Evolutionary conservation across 2,113 vertebrate species (phyloP), one percentile per base, ranked within the genome.

Genomic region (Podilymbus podiceps): DNA sequence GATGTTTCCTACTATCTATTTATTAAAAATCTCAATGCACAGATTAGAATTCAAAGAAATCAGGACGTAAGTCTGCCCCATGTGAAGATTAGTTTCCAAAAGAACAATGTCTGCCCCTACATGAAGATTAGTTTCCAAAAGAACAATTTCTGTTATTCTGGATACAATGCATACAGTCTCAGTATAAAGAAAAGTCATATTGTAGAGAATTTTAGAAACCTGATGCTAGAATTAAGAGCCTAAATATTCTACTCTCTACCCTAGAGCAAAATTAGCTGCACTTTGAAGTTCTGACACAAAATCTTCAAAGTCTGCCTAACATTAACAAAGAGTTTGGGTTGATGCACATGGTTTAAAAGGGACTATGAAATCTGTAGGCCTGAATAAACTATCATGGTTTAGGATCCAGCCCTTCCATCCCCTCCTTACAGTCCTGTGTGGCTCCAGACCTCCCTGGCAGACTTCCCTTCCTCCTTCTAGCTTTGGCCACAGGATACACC

Each of bases 241-340:
- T 85, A 86, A 97, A 95, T 89, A 95, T 56, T 95, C 77, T 68
- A 44, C 31, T 79, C 90, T 94, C 75, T 59, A 95, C 78, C 95
- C 94, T 50, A 80, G 77, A 96, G 89, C 77, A 96, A 97, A 94
- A 97, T 95, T 74, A 97, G 93, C 88, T 97, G 94, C 83, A 92
- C 93, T 98, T 93, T 97, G 89, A 96, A 97, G 92, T 90, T 94
- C 46, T 79, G 79, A 82, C 58, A 79, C 92, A 96, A 86, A 88
- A 94, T 93, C 97, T 98, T 98, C 95, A 97, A 97, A 97, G 97
- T 46, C 63, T 90, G 72, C 66, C 71, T 86, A 94, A 97, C 53
- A 25, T 80, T 94, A 95, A 88, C 69, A 88, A 97, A 89, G 88
- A 89, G 89, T 94, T 68, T 85, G 74, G 58, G 86, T 55, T 59